Base-by-base conservation (phyloP, 2,888 invertebrate genomes). In the Abrostola tripartita region DNA sequence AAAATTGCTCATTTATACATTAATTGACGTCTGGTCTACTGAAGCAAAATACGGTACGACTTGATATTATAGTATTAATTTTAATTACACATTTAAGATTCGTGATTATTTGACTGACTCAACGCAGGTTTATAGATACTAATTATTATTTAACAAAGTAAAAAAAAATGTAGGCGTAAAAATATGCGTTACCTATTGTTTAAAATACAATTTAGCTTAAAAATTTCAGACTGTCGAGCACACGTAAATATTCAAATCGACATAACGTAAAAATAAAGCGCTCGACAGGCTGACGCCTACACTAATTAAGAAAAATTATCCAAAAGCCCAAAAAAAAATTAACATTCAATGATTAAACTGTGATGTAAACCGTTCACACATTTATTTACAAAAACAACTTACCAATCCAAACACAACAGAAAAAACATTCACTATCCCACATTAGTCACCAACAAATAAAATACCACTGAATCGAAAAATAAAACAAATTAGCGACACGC, bases 401-500 rank as follows among this genome's bases (percentile, higher is more conserved):
- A 79, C 82, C 76, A 52, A 60, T 61, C 68, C 55, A 73, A 68
- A 68, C 55, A 67, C 42, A 53, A 74, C 68, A 72, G 74, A 58
- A 61, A 57, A 64, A 65, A 77, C 54, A 72, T 71, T 68, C 72
- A 74, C 71, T 66, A 73, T 68, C 50, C 44, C 70, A 77, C 76
- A 74, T 65, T 68, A 65, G 67, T 76, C 70, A 74, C 73, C 56
- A 74, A 79, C 78, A 75, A 78, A 80, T 75, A 71, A 71, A 76
- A 75, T 70, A 58, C 40, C 71, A 82, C 65, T 74, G 69, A 71
- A 79, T 57, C 40, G 52, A 69, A 76, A 79, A 73, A 73, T 62
- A 73, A 75, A 68, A 69, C 63, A 68, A 81, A 78, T 72, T 71
- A 74, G 73, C 80, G 82, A 78, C 81, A 80, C 63, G 80, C 74